Base-by-base conservation (phyloP, 2,797 vertebrate species). In the Epinephelus coioides region DNA sequence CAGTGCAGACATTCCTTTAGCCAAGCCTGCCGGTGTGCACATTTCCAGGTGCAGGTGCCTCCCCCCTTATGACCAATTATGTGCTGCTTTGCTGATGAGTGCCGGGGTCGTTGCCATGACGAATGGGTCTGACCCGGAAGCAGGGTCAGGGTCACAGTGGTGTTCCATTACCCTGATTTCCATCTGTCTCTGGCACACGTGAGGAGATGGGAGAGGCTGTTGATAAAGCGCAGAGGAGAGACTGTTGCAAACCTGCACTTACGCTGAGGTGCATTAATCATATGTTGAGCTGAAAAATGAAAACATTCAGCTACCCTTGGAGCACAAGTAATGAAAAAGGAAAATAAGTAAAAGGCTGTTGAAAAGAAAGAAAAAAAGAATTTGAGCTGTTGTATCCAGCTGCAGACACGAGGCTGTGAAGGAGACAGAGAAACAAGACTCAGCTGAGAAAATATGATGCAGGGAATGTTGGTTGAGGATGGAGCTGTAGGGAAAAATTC, bases 161-260 rank as follows among this genome's bases (percentile, higher is more conserved):
- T 21, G 59, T 81, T 86, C 72, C 79, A 86, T 87, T 84, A 82
- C 65, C 60, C 78, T 65, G 75, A 86, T 84, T 89, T 79, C 74
- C 86, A 86, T 86, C 83, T 76, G 81, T 83, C 79, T 78, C 43
- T 43, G 54, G 79, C 50, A 13, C 59, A 53, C 15, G 25, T 55
- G 25, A 75, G 53, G 46, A 73, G 53, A 67, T 38, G 68, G 63
- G 60, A 40, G 69, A 38, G 44, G 49, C 64, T 30, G 27, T 1
- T 73, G 70, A 62, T 69, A 47, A 73, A 76, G 60, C 47, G 1
- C 19, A 34, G 55, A 60, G 27, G 54, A 47, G 61, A 57, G 67
- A 40, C 68, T 38, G 38, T 6, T 21, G 38, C 38, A 23, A 50
- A 69, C 13, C 49, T 23, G 46, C 47, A 38, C 68, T 57, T 69